Conservation (phyloP, 1,140 invertebrate species). For the Matsumurasca onukii region DNA sequence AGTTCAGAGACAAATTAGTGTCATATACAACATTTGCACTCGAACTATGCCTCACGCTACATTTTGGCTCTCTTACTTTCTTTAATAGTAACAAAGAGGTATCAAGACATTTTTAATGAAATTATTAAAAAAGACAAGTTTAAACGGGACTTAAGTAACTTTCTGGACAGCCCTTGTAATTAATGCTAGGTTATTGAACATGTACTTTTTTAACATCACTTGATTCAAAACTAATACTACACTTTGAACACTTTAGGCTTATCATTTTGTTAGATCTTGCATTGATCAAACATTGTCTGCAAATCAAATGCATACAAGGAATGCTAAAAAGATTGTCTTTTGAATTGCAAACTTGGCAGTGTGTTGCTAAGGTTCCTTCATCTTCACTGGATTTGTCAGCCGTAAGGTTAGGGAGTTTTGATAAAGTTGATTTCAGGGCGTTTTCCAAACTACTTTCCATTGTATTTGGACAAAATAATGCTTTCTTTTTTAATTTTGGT, state of each 20-base stretch:
- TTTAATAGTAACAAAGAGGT: too few species aligned
- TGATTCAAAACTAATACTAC: background rate
- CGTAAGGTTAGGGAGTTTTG: conserved; percentile 42
- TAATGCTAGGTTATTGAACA: background rate
- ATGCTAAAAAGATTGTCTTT: conserved; percentile 48
- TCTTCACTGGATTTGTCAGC: conserved; percentile 19
- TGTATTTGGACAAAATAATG: conserved; percentile 27
- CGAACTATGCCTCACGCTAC: too few species aligned
- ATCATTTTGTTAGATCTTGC: conserved; percentile 1
- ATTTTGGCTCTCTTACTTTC: too few species aligned
- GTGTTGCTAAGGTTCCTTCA: conserved; percentile 24
- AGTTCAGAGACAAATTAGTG: too few species aligned
- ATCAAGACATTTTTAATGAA: too few species aligned
- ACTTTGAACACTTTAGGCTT: conserved; percentile 23
- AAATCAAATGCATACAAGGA: conserved; percentile 51
- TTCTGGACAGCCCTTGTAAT: too few species aligned
- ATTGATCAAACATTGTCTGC: conserved; percentile 42
- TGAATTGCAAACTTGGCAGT: conserved; percentile 45
- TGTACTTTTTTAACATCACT: conserved; percentile 35
- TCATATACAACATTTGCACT: too few species aligned
- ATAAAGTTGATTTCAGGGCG: conserved; percentile 36
- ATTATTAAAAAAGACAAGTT: too few species aligned
- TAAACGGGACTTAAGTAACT: too few species aligned
- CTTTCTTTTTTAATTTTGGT: conserved; percentile 10
- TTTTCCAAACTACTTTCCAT: conserved; percentile 34